Percentiles rank a stretch among this genome's conserved stretches.
Evolutionary conservation across 2,113 vertebrate genomes (phyloP).

Genomic region (Tympanuchus pallidicinctus): DNA sequence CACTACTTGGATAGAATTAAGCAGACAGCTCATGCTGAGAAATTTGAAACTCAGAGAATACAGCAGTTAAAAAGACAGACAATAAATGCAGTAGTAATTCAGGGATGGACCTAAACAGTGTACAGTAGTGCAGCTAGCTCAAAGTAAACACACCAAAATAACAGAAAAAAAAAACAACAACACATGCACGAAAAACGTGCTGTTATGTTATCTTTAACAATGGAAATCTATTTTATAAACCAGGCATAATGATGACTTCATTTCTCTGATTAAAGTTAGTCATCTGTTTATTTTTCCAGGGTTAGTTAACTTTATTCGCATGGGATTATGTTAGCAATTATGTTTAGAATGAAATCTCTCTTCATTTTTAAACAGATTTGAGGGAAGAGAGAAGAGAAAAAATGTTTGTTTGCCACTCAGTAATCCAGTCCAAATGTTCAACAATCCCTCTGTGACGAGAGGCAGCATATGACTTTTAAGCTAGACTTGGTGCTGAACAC

Average conservation of each 20-base stretch:
- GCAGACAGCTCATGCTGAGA: constrained; percentile 82
- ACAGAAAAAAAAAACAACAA: background rate
- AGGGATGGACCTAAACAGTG: constrained; percentile 53
- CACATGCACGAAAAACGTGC: background rate
- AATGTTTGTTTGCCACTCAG: constrained; percentile 60
- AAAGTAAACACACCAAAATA: constrained; percentile 50
- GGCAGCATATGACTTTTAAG: constrained; percentile 64
- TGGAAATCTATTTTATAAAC: constrained; percentile 84
- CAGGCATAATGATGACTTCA: constrained; percentile 91
- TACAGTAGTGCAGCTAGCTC: constrained; percentile 49
- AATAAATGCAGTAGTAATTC: constrained; percentile 61
- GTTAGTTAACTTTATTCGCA: constrained; percentile 88
- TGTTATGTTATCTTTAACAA: constrained; percentile 54
- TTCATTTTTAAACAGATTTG: constrained; percentile 68
- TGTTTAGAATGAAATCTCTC: constrained; percentile 66
- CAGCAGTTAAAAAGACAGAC: constrained; percentile 72
- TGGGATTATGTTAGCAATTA: constrained; percentile 86
- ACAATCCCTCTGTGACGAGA: constrained; percentile 79
- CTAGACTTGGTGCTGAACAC: constrained; percentile 36
- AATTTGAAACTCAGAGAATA: constrained; percentile 76
- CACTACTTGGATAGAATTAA: constrained; percentile 74
- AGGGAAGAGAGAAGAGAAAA: constrained; percentile 40
- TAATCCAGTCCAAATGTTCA: constrained; percentile 72
- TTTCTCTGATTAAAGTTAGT: constrained; percentile 89
- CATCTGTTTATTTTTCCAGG: constrained; percentile 91